Percentiles rank a stretch among this genome's conserved stretches.
These are phyloP conservation scores for Meta bourneti DNA, from an alignment of 2,888 invertebrate species.

Conservation along the genomic window DNA sequence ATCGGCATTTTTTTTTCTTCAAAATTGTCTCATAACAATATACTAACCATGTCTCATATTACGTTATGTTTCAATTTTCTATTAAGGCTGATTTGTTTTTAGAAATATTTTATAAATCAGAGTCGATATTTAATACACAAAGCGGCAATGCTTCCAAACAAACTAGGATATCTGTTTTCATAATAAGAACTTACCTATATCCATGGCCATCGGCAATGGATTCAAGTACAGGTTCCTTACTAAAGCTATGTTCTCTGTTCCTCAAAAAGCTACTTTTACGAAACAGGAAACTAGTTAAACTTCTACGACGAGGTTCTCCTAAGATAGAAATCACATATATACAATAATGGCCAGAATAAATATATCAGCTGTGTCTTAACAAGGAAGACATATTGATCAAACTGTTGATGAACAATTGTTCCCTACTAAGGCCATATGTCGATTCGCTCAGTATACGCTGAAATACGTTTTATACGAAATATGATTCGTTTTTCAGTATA, in stretches of 20 bases:
- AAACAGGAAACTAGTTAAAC: constrained; percentile 88
- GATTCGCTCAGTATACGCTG: too few species aligned
- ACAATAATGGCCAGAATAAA: not conserved
- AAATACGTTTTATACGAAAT: too few species aligned
- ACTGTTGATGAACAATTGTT: too few species aligned
- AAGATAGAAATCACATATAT: not conserved
- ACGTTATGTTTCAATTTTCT: too few species aligned
- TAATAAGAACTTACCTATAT: constrained; percentile 79
- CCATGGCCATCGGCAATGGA: constrained; percentile 79
- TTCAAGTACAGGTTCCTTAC: constrained; percentile 71
- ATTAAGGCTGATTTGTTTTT: too few species aligned
- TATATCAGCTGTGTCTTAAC: not conserved
- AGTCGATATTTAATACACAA: not conserved
- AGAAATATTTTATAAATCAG: not conserved
- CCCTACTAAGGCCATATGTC: too few species aligned
- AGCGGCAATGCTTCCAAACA: not conserved
- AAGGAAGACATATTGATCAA: too few species aligned
- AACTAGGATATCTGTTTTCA: not conserved
- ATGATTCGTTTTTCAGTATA: too few species aligned
- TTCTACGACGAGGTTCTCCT: constrained; percentile 87
- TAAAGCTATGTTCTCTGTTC: constrained; percentile 41
- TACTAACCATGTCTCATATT: too few species aligned
- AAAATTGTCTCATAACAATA: too few species aligned
- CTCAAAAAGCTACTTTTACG: constrained; percentile 81
- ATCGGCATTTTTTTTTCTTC: too few species aligned